phyloP scores from a whole-genome alignment of 2,113 vertebrate species.

The Cariama cristata region DNA sequence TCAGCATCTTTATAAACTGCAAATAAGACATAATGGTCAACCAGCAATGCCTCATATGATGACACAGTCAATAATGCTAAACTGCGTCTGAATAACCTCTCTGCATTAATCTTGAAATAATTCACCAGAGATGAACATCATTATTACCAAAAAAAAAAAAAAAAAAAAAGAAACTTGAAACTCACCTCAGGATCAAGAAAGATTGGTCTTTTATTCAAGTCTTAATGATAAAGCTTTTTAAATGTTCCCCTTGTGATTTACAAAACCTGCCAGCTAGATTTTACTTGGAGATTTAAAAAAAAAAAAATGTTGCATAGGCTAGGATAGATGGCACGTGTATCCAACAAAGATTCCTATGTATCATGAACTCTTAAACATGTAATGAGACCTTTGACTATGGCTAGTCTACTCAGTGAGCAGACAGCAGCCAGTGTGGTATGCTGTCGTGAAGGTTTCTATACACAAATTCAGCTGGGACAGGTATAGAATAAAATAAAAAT shows the following conservation, averaged over 20 bases:
- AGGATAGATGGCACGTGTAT: neutral
- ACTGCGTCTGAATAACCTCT: neutral
- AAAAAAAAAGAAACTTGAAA: neutral
- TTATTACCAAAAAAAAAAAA: neutral
- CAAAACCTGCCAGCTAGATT: neutral
- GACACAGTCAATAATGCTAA: constrained; percentile 33
- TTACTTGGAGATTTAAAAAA: neutral
- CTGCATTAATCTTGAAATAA: constrained; percentile 49
- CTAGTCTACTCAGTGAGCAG: neutral
- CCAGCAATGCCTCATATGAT: constrained; percentile 22
- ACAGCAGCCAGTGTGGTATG: rapidly evolving
- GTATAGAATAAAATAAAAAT: neutral
- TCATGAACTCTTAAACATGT: neutral
- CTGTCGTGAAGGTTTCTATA: neutral
- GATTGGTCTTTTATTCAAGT: neutral
- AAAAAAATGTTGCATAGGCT: neutral
- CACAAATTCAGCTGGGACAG: neutral
- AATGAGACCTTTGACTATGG: neutral
- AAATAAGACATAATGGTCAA: constrained; percentile 48
- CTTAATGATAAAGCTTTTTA: neutral
- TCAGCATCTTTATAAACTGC: constrained; percentile 39
- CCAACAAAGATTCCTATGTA: neutral
- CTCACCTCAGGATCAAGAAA: neutral
- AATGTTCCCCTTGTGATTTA: neutral
- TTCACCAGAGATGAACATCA: constrained; percentile 7